Base-by-base conservation (phyloP, 2,113 vertebrate genomes). In the Tragelaphus buxtoni region DNA sequence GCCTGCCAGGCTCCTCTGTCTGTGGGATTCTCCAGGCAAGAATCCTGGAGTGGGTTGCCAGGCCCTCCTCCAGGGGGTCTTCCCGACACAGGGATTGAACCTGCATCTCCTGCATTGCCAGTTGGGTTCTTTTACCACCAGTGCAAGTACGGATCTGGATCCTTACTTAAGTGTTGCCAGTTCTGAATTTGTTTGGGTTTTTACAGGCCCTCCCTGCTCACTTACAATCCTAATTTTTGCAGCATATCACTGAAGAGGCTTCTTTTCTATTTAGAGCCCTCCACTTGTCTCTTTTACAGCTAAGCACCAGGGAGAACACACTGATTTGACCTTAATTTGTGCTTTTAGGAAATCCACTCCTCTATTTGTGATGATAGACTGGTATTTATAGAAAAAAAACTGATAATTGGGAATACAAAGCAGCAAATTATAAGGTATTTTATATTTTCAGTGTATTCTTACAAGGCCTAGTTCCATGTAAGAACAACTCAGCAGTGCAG, bases 151-250 rank as follows among this genome's bases (percentile, higher is more conserved):
- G 65, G n/a, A 72, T 69, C 65, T 39, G 9, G 9, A 47, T 74
- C 26, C 39, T 53, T 72, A 85, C 30, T 76, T 94, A 90, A 45
- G 3, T 87, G 32, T 88, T 94, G 30, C 83, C 26, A 32, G 39
- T 93, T 92, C 76, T 88, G 20, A 94, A 92, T 94, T 84, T 84
- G 39, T 85, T 45, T 91, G 49, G 2, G 20, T 88, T 90, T 69
- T 88, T 82, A 13, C 24, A 81, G 60, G 4, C 42, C 74, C 20
- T 96, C 28, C 14, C n/a, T 55, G 9, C 60, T 84, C n/a, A 47
- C 17, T 42, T 51, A 61, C 51, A 45, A 51, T 86, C 72, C 39
- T 74, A 17, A 45, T 42, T 92, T 92, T 83, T 56, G 16, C 53
- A 45, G 12, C 17, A 11, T 74, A 9, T 61, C 24, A 20, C 49